Evolutionary conservation across 2,113 vertebrate genomes (phyloP), one percentile per base, ranked within the genome.

Genomic region (Dendropsophus ebraccatus): DNA sequence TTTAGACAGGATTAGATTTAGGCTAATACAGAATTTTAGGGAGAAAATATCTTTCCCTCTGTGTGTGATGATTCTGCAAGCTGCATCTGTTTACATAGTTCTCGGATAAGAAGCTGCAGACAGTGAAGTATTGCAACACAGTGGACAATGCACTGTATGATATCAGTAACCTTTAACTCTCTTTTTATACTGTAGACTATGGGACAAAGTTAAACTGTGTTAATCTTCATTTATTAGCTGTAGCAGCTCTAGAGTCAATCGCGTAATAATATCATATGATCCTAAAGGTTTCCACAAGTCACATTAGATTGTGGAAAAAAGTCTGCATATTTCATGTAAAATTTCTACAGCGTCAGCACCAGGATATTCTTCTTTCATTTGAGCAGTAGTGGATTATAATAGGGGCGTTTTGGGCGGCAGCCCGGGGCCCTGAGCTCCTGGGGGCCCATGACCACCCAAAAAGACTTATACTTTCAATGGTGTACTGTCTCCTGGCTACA

Each of bases 151-250:
- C 28, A 52, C 28, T 72, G 47, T 50, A 35, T 80, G 77, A 81
- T 73, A 83, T 69, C 28, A 74, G 50, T 74, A 74, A 83, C 82
- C 82, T 83, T 83, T 72, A 35, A 30, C 82, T 73, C 47, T 12
- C 32, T 58, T 83, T 45, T 83, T 56, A 13, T 32, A 75, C 4
- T 75, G 69, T n/a, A 75, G n/a, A 49, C 50, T 45, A 30, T 47
- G 35, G 82, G 70, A 58, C 69, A 84, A 60, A 84, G 82, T 54
- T 82, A 19, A 16, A 41, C 67, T 23, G 60, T 69, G 58, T 47
- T 81, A 19, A 67, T 81, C 60, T 81, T 25, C n/a, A 58, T 19
- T 60, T 52, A 41, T 56, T 37, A 37, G 21, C 11, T 23, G 76
- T 37, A 52, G 16, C 9, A 5, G 16, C 52, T 82, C 16, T 12